Percentiles rank a stretch among this genome's conserved stretches.
phyloP scores from a whole-genome alignment of 2,797 vertebrate genomes.

The Chloroceryle inda region DNA sequence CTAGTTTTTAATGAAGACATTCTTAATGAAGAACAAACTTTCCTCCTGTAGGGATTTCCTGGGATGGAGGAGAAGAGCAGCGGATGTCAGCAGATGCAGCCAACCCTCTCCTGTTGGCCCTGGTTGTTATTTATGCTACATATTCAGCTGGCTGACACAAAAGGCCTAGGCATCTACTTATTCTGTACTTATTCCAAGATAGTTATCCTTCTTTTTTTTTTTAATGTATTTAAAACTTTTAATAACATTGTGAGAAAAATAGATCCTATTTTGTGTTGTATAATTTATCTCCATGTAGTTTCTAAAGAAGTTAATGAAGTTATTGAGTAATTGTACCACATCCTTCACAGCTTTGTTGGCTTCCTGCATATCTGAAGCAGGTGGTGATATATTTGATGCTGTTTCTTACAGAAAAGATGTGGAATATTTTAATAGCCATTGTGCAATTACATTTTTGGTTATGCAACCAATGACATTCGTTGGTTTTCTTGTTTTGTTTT shows the following conservation, averaged over 20 bases:
- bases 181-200: background rate
- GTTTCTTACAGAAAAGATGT: background rate
- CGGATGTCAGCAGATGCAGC: background rate
- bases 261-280: background rate
- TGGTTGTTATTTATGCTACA: rapidly evolving
- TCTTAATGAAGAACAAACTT: background rate
- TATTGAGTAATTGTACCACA: background rate
- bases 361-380: background rate
- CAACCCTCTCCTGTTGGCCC: background rate
- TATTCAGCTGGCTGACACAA: background rate
- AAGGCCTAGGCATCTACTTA: background rate
- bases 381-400: background rate
- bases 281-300: background rate
- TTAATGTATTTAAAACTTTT: background rate
- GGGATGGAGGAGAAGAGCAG: background rate
- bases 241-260: background rate
- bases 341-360: background rate
- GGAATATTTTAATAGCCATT: background rate
- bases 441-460: background rate
- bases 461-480: background rate
- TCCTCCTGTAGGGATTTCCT: background rate
- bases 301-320: constrained; percentile 19
- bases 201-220: background rate
- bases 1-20: background rate
- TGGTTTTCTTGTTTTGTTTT: constrained; percentile 9